Evolutionary conservation across 2,888 invertebrate genomes (phyloP), one percentile per base, ranked within the genome.

Genomic region (Andrena haemorrhoa): DNA sequence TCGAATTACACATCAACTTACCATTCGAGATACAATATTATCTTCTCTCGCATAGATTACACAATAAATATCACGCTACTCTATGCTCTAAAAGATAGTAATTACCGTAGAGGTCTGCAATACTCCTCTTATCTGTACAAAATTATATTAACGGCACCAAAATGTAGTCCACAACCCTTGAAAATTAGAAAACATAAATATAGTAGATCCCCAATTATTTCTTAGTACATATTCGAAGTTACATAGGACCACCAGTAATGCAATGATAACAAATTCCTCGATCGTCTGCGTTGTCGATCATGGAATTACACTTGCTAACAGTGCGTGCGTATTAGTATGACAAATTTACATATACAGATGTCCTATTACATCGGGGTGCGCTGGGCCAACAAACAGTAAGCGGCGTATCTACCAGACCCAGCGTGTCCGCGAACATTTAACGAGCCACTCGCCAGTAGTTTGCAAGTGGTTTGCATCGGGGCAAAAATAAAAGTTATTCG

Each of bases 361-460:
- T 23, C 8, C 41, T 16, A 35, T 66, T 73, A 60, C 64, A 72
- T 74, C 73, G 58, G 31, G 56, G 8, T 63, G 35, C 58, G 63
- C 47, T 4, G 12, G 35, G 51, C 65, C n/a, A 75, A 61, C 60
- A 35, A 51, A 23, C 35, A 60, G 56, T 60, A 49, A 31, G 12
- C 35, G 26, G 60, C 35, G 26, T 78, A 65, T 79, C 79, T 33
- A 41, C 56, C 65, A 60, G 51, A 64, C 20, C 23, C 65, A 70
- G 31, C 16, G 58, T 64, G 65, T 63, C 60, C 41, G 58, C 20
- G 68, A 74, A 80, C 69, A 64, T 80, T 80, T 80, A 80, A 81
- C 73, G 80, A 69, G 64, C 64, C 49, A 69, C 73, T 80, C 68
- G 3, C 64, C 68, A 20, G 68, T 60, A 69, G 41, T 73, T 81